phyloP scores from a whole-genome alignment of 2,888 invertebrate species.

The Euspilapteryx auroguttella region DNA sequence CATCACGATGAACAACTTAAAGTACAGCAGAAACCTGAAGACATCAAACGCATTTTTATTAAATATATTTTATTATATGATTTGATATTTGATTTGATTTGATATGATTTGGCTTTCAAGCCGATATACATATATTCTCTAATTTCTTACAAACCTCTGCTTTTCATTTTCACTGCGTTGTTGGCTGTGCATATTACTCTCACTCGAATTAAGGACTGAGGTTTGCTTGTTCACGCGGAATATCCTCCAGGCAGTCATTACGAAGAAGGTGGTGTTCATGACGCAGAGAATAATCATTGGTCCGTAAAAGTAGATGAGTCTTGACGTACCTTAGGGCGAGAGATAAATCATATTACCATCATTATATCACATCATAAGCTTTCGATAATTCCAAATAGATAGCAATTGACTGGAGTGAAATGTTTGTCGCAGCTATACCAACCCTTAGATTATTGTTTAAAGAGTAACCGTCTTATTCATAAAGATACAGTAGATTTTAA shows the following conservation, averaged over 20 bases:
- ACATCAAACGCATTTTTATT: slow-evolving; percentile 3
- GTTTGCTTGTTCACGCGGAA: slow-evolving; percentile 34
- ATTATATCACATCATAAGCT: too few relatives aligned
- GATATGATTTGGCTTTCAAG: too few relatives aligned
- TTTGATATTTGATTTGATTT: too few relatives aligned
- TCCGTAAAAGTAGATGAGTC: slow-evolving; percentile 34
- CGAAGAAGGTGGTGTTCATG: slow-evolving; percentile 35
- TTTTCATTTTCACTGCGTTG: slow-evolving; percentile 33
- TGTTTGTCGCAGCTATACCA: too few relatives aligned
- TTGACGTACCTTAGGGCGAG: slow-evolving; percentile 34
- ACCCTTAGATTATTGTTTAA: too few relatives aligned
- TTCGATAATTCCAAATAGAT: too few relatives aligned
- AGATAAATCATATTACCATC: not conserved
- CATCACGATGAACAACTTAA: slow-evolving; percentile 74
- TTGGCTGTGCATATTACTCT: slow-evolving; percentile 31
- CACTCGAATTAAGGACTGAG: slow-evolving; percentile 29
- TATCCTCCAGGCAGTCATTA: slow-evolving; percentile 35
- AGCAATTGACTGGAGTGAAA: too few relatives aligned
- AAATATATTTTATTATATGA: too few relatives aligned
- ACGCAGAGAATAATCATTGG: slow-evolving; percentile 34
- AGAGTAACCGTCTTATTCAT: too few relatives aligned
- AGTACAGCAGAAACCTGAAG: slow-evolving; percentile 67
- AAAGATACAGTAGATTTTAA: too few relatives aligned
- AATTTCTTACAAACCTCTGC: slow-evolving; percentile 39
- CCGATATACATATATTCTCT: too few relatives aligned